A percentile compares a stretch with the other conserved stretches of the same genome.
phyloP scores from a whole-genome alignment of 2,888 invertebrate genomes.

The Brachyptera putata region DNA sequence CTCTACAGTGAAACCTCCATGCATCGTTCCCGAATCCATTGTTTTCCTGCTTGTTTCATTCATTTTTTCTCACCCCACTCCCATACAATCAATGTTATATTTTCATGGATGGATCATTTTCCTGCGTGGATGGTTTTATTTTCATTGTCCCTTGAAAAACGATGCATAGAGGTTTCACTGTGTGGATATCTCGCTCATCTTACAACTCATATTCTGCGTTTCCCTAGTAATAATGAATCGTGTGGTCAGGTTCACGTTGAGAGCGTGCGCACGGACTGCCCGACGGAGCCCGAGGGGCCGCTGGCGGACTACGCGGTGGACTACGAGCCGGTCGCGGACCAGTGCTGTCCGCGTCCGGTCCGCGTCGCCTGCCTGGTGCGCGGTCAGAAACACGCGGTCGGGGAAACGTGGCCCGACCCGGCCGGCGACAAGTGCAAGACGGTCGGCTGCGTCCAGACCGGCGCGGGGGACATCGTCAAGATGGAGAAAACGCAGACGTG shows the following conservation, averaged over 20 bases:
- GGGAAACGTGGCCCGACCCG: conserved; percentile 56
- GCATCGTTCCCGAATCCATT: too few relatives aligned
- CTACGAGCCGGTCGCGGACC: conserved; percentile 49
- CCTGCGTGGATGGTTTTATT: too few relatives aligned
- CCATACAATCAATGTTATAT: too few relatives aligned
- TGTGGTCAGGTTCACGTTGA: conserved; percentile 59
- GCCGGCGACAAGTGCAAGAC: conserved; percentile 54
- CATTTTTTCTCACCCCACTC: too few relatives aligned
- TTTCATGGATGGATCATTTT: too few relatives aligned
- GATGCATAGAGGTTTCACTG: too few relatives aligned
- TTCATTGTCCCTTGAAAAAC: too few relatives aligned
- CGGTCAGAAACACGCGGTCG: conserved; percentile 42
- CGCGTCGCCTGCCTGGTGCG: conserved; percentile 39
- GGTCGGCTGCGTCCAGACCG: conserved; percentile 49
- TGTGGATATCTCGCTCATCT: too few relatives aligned
- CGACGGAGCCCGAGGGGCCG: conserved; percentile 48
- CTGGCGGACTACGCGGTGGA: conserved; percentile 56
- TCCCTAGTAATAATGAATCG: too few relatives aligned
- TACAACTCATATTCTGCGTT: too few relatives aligned
- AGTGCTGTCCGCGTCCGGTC: conserved; percentile 55
- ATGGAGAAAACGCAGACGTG: conserved; percentile 54
- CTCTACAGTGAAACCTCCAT: too few relatives aligned
- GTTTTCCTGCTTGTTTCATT: too few relatives aligned
- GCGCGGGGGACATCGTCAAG: conserved; percentile 49
- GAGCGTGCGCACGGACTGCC: conserved; percentile 50